Conservation (phyloP, 1,140 invertebrate species). For the Caenorhabditis tropicalis region DNA sequence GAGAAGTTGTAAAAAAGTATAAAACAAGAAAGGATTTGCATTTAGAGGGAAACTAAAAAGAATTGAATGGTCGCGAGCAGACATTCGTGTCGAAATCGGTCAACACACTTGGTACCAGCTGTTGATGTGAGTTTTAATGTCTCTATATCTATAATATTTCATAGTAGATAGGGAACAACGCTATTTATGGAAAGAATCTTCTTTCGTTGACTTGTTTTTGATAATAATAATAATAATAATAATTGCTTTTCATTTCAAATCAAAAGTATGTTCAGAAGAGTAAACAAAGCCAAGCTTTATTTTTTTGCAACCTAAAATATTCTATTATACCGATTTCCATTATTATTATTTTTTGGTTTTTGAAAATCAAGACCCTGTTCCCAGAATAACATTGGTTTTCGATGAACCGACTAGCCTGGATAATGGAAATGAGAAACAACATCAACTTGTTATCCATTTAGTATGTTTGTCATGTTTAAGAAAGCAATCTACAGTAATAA, state of each 20-base stretch:
- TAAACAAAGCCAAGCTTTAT: not conserved
- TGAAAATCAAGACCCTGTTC: not conserved
- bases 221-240: not conserved
- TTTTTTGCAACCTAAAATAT: not conserved
- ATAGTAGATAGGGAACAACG: not conserved
- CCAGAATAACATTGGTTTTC: not conserved
- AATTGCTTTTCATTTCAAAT: not conserved
- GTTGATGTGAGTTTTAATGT: no score
- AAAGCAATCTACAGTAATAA: constrained; percentile 43
- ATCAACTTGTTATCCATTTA: constrained; percentile 16
- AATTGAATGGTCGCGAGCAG: not conserved
- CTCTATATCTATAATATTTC: no score
- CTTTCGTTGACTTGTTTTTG: not conserved
- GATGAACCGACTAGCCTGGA: not conserved
- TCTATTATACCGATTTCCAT: not conserved
- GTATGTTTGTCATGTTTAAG: not conserved
- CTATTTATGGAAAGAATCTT: not conserved
- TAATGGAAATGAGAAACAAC: not conserved
- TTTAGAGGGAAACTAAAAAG: no score
- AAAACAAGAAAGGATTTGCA: not conserved
- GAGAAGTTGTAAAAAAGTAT: not conserved
- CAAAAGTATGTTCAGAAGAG: not conserved
- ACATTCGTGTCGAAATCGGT: not conserved
- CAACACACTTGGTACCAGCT: no score
- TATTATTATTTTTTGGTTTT: not conserved